phyloP scores from a whole-genome alignment of 92 coral and sea anemone genomes.

The Porites evermanni region DNA sequence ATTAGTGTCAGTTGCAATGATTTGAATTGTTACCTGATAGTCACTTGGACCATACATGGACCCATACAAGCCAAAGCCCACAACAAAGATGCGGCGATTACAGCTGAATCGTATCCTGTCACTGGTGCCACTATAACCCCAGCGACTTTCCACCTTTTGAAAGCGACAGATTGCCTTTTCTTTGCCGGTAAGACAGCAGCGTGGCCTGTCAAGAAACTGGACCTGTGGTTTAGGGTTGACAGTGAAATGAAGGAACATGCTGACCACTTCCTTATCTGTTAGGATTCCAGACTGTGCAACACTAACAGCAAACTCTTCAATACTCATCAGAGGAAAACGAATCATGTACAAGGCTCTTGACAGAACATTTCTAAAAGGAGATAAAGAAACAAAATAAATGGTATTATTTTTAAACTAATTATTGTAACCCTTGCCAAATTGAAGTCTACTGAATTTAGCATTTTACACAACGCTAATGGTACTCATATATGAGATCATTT shows the following conservation, averaged over 20 bases:
- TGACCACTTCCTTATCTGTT: constrained; percentile 94
- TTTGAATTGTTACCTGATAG: constrained; percentile 89
- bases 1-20: constrained; percentile 80
- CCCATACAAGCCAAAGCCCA: constrained; percentile 95
- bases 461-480: too few species aligned
- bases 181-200: constrained; percentile 94
- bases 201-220: constrained; percentile 90
- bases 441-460: background rate
- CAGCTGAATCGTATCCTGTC: constrained; percentile 94
- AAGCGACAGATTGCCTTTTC: constrained; percentile 90
- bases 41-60: constrained; percentile 98
- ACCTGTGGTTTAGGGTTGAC: constrained; percentile 96
- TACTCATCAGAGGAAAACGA: constrained; percentile 95
- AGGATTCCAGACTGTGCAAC: constrained; percentile 89
- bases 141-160: constrained; percentile 94
- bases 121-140: constrained; percentile 99
- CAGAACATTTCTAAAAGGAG: constrained; percentile 73
- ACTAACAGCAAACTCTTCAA: constrained; percentile 92
- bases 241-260: constrained; percentile 89
- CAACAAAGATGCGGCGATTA: constrained; percentile 89
- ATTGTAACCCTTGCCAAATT: too few species aligned
- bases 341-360: constrained; percentile 91
- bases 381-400: background rate
- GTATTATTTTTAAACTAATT: too few species aligned
- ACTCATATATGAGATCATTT: too few species aligned